Percentiles rank a stretch among this genome's conserved stretches.
phyloP scores from a whole-genome alignment of 1,140 invertebrate species.

The Brachionus manjavacas region DNA sequence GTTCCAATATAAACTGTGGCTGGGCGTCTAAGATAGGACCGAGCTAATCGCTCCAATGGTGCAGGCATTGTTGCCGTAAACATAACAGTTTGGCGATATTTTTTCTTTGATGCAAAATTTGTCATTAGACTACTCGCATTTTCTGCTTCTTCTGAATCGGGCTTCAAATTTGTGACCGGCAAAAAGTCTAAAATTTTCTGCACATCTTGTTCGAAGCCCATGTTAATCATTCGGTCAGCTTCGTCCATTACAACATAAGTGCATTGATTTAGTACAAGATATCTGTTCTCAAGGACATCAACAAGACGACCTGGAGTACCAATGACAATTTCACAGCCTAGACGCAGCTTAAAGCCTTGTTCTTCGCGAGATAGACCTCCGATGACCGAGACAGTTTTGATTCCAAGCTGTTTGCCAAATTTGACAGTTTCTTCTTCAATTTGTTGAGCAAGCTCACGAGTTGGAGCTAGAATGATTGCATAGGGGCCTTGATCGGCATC shows the following conservation, averaged over 20 bases:
- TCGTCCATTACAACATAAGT: constrained; percentile 67
- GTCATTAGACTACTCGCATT: constrained; percentile 75
- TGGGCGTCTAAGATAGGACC: constrained; percentile 87
- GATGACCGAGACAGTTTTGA: constrained; percentile 93
- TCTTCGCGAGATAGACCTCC: constrained; percentile 95
- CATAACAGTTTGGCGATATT: constrained; percentile 97
- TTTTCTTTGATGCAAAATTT: constrained; percentile 86
- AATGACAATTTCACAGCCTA: constrained; percentile 99
- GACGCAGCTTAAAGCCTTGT: constrained; percentile 88
- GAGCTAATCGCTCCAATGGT: constrained; percentile 87
- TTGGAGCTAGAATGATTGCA: constrained; percentile 95
- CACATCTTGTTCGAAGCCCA: constrained; percentile 97
- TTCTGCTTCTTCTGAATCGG: constrained; percentile 95
- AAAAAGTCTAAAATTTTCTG: constrained; percentile 97
- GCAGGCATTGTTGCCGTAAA: constrained; percentile 99
- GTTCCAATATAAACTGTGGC: constrained; percentile 97
- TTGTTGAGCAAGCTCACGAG: constrained; percentile 96
- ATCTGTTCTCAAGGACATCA: constrained; percentile 96
- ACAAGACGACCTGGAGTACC: constrained; percentile 98
- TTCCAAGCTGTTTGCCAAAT: constrained; percentile 88
- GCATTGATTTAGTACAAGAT: constrained; percentile 90
- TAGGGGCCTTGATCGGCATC: constrained; percentile 88
- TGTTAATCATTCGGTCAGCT: constrained; percentile 98
- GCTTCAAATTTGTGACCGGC: constrained; percentile 96
- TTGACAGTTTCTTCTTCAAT: constrained; percentile 98